These are phyloP conservation scores for Caenorhabditis angaria DNA, from an alignment of 2,888 invertebrate genomes.

Conservation along the genomic window DNA sequence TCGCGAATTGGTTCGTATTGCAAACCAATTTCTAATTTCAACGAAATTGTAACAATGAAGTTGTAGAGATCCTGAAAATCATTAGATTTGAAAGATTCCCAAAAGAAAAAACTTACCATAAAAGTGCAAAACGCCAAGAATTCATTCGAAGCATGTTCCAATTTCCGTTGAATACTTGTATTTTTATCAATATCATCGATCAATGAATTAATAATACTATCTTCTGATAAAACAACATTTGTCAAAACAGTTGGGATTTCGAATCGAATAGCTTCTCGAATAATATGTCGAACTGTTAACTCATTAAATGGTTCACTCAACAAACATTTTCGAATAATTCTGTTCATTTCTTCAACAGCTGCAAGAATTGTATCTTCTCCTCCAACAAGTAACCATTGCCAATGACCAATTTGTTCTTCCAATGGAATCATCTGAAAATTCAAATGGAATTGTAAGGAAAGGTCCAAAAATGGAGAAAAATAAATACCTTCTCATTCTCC, in stretches of 20 bases:
- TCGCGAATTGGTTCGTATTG: conserved; percentile 27
- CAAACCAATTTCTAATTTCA: conserved; percentile 22
- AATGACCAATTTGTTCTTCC: conserved; percentile 31
- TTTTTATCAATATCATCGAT: conserved; percentile 12
- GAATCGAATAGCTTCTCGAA: conserved; percentile 19
- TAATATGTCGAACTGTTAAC: conserved; percentile 15
- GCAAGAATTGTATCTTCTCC: conserved; percentile 35
- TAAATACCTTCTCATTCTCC: conserved; percentile 16
- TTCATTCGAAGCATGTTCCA: conserved; percentile 34
- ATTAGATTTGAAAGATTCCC: background rate
- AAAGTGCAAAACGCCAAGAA: conserved; percentile 28
- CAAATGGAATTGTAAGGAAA: background rate
- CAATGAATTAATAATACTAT: conserved; percentile 18
- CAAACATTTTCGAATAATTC: conserved; percentile 31
- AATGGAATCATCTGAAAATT: conserved; percentile 14
- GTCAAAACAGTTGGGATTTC: conserved; percentile 17
- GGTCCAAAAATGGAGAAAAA: background rate
- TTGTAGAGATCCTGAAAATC: conserved; percentile 27
- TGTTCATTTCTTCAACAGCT: conserved; percentile 39
- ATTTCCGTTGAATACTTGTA: conserved; percentile 3
- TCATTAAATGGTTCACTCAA: conserved; percentile 11
- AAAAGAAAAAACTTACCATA: conserved; percentile 12
- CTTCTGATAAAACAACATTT: conserved; percentile 3
- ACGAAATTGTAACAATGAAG: conserved; percentile 30
- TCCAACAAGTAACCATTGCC: conserved; percentile 39